Percentiles rank a stretch among this genome's conserved stretches.
Evolutionary conservation across 2,113 vertebrate species (phyloP).

Genomic region (Micronisus gabar): DNA sequence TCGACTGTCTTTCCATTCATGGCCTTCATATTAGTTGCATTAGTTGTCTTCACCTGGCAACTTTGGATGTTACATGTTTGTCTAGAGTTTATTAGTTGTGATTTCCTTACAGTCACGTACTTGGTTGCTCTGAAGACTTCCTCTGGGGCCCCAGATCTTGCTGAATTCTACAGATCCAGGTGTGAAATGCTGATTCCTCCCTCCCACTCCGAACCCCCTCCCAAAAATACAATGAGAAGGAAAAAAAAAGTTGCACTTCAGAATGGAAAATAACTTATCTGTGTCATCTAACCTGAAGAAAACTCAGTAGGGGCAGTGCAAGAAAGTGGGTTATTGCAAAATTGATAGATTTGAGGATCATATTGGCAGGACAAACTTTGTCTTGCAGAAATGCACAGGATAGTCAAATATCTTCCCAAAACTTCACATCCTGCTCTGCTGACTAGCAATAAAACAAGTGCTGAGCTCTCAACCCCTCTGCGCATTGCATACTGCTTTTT

Average conservation of each 20-base stretch:
- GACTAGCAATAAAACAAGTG: neutral
- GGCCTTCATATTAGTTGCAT: neutral
- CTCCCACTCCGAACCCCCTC: rapidly evolving
- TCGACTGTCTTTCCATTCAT: neutral
- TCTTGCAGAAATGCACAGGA: neutral
- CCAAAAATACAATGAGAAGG: neutral
- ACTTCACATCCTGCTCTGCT: neutral
- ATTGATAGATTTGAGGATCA: neutral
- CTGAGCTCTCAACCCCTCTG: neutral
- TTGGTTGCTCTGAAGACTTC: neutral
- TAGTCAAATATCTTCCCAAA: neutral
- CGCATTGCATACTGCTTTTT: neutral
- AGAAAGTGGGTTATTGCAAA: neutral
- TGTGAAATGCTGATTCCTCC: neutral
- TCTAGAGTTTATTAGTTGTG: neutral
- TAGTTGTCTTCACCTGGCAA: neutral
- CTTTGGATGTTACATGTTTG: neutral
- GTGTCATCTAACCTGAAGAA: neutral
- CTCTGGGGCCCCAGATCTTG: neutral
- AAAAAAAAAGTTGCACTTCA: neutral
- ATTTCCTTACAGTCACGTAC: neutral
- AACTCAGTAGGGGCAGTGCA: neutral
- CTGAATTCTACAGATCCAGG: neutral
- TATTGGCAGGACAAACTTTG: neutral
- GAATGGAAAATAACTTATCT: neutral